Evolutionary conservation across 2,797 vertebrate species (phyloP), one percentile per base, ranked within the genome.

Genomic region (Oreortyx pictus): DNA sequence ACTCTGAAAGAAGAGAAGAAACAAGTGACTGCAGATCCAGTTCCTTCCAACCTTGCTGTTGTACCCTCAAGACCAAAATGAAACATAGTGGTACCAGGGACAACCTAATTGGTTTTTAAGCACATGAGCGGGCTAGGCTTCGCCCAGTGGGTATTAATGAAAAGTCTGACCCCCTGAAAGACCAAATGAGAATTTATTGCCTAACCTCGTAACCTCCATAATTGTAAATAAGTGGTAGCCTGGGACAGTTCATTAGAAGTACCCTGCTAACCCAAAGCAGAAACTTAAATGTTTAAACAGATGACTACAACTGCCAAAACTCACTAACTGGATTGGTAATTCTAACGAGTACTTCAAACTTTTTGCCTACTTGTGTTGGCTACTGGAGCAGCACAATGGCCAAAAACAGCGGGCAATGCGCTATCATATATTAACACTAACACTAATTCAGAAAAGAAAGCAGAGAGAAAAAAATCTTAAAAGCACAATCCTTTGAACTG

Each of bases 161-260:
- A 71, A 39, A 27, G 74, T 77, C 9, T 86, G 83, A 91, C 68
- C 57, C 54, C 49, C 84, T 82, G 88, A 88, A 91, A 92, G 65
- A 79, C 59, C 49, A 70, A 67, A 82, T 29, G 11, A 91, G 74
- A 82, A 44, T 80, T 77, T 59, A 88, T 56, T 74, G 49, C 83
- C 88, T 86, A 85, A 75, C 57, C 57, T 65, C 87, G n/a, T 65
- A 77, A 61, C 68, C 15, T 43, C 1, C 67, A 57, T 41, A 87
- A 88, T 35, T 82, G 49, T 65, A 90, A 84, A 94, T 91, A 93
- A 91, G 49, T 43, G 52, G 77, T 20, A 85, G 68, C 61, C 37
- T 77, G 78, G 62, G 68, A 90, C 19, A 77, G 75, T 12, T 27
- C 1, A 2, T 83, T 78, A 66, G 66, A 33, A 86, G 23, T 4